Base-by-base conservation (phyloP, 2,888 invertebrate species). In the Linnaemya tessellans region DNA sequence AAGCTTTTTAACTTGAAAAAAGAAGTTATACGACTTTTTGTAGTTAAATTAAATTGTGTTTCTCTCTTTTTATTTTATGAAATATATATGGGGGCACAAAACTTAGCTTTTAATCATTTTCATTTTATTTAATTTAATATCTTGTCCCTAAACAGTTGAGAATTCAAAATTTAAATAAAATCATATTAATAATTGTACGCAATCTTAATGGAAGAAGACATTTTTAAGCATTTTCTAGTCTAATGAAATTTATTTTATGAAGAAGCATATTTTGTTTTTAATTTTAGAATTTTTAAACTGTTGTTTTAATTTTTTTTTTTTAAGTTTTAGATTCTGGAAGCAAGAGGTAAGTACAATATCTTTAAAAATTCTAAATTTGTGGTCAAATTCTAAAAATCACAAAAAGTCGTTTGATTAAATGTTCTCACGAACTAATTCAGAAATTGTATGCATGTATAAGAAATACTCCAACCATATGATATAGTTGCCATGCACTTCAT, bases 101-200 rank as follows among this genome's bases (percentile, higher is more conserved):
- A 67, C 18, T 18, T 7, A 13, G 15, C 41, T 18, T 15, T 58
- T 30, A 43, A 38, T 60, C 13, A 18, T 15, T 30, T 51, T 65
- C 30, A n/a, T 22, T 38, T 38, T 5, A 22, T 54, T 62, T 15
- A 5, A 51, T 15, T 54, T 62, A 46, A 20, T 68, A 25, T 30
- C 9, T 43, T 49, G 5, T 43, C 18, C 11, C 10, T 41, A 56
- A 65, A 65, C 41, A 65, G 65, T 73, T 62, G 22, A 49, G 22
- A 46, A 58, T 22, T 18, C 4, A 38, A 58, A 67, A 30, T 77
- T 67, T 67, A 46, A 77, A 77, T 67, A 77, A 67, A 77, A 58
- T 56, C 15, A n/a, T 11, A 56, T 7, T 35, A 25, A 13, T n/a
- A 51, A 64, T 49, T 22, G 13, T n/a, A 38, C 18, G 8, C 1